A percentile compares a stretch with the other conserved stretches of the same genome.
Evolutionary conservation across 2,888 invertebrate genomes (phyloP).

Genomic region (Pherbina coryleti): DNA sequence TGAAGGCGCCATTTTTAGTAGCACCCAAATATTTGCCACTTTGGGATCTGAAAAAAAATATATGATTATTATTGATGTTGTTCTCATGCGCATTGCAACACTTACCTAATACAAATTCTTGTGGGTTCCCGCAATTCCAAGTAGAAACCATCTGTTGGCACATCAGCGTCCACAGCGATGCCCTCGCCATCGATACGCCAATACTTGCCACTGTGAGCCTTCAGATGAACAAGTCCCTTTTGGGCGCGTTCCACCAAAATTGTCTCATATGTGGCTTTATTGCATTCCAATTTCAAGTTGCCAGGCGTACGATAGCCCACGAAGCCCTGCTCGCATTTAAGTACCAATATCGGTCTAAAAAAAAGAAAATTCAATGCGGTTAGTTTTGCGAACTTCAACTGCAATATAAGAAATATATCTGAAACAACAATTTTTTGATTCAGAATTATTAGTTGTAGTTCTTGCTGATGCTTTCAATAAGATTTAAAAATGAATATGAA

Average conservation of each 20-base stretch:
- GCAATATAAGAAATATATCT: too few relatives aligned
- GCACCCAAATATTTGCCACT: constrained; percentile 86
- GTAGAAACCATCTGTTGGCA: constrained; percentile 86
- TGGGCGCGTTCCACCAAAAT: constrained; percentile 91
- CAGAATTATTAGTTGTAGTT: too few relatives aligned
- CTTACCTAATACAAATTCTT: constrained; percentile 84
- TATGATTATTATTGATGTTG: background rate
- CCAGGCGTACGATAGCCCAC: constrained; percentile 88
- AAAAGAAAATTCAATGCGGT: background rate
- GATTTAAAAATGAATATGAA: too few relatives aligned
- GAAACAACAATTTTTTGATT: too few relatives aligned
- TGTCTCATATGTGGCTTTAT: constrained; percentile 94
- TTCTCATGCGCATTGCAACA: background rate
- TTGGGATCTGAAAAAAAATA: constrained; percentile 59
- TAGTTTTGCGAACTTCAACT: too few relatives aligned
- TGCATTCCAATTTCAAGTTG: constrained; percentile 90
- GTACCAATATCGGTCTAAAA: constrained; percentile 86
- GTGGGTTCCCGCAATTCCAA: constrained; percentile 94
- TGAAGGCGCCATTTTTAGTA: constrained; percentile 92
- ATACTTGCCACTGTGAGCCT: constrained; percentile 93
- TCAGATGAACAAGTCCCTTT: constrained; percentile 90
- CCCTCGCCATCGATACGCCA: constrained; percentile 93
- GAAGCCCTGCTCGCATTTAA: constrained; percentile 96
- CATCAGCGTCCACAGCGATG: constrained; percentile 87
- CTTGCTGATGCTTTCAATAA: too few relatives aligned